Evolutionary conservation across 2,113 vertebrate species (phyloP), one percentile per base, ranked within the genome.

Genomic region (Mola mola): DNA sequence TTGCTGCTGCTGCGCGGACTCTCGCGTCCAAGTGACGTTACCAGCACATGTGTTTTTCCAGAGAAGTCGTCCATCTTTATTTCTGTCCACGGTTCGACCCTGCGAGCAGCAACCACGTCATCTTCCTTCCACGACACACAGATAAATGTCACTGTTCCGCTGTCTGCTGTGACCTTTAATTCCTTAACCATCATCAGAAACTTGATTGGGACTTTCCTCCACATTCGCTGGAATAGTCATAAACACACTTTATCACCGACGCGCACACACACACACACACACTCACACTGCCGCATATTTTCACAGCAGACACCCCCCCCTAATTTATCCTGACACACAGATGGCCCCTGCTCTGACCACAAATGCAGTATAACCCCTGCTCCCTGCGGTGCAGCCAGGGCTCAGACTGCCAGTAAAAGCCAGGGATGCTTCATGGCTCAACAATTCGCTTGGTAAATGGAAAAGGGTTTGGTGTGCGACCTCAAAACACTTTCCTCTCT

Each of bases 381-480:
- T 85, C 90, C 88, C 90, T 88, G 90, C 29, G 89, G 91, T 92
- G 88, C 66, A 73, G 74, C 67, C 68, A 22, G 65, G 78, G 65
- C 84, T 78, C 83, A 71, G 78, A 56, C 85, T 91, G 89, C 90
- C 92, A 90, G 90, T 92, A 91, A 93, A 91, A 83, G 68, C 73
- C 53, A 66, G 83, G 73, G 87, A 90, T 90, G 89, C 90, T 92
- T 93, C 92, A 93, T 88, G 87, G 88, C 88, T 90, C 82, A 93
- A 87, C 87, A 91, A 93, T 93, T 91, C 55, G 86, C 89, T 85
- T 85, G 83, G 87, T 91, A 88, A 90, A 89, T 90, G 86, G 90
- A 92, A 92, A n/a, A 93, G 88, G 82, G 52, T 88, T 90, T 89
- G 83, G 72, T 72, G 74, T 79, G 82, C 83, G 82, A 91, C 91